A percentile compares a stretch with the other conserved stretches of the same genome.
Conservation (phyloP, 2,888 invertebrate genomes). For the Schrankia costaestrigalis region DNA sequence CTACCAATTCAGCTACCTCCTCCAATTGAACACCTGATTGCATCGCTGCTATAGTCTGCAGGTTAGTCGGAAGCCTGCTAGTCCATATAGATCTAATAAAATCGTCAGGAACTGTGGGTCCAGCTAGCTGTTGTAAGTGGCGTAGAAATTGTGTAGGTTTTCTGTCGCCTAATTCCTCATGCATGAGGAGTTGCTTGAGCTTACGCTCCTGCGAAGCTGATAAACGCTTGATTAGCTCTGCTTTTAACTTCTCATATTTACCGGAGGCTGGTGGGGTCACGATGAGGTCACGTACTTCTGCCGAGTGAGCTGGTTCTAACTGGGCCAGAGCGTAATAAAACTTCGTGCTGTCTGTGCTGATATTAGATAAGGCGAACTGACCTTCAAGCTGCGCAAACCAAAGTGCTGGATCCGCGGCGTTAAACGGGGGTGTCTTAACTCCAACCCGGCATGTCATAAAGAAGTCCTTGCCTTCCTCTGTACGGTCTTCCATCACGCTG, state of each 20-base stretch:
- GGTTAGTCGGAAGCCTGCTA: neutral
- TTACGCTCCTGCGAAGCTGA: conserved; percentile 21
- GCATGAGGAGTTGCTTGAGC: conserved; percentile 18
- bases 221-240: conserved; percentile 10
- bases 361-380: conserved; percentile 21
- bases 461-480: no score
- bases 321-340: conserved; percentile 8
- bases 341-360: conserved; percentile 23
- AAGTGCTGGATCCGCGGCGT: neutral
- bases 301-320: conserved; percentile 3
- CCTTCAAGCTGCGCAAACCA: conserved; percentile 20
- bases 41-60: neutral
- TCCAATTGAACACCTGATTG: neutral
- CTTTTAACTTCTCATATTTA: conserved; percentile 11
- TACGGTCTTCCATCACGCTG: no score
- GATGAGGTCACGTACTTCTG: conserved; percentile 24
- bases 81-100: conserved; percentile 1
- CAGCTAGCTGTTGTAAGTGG: conserved; percentile 6
- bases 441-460: no score
- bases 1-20: neutral
- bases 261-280: conserved; percentile 13
- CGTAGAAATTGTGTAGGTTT: conserved; percentile 23
- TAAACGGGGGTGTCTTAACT: conserved; percentile 1
- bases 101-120: neutral
- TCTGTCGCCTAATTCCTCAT: conserved; percentile 22